Evolutionary conservation across 2,797 vertebrate genomes (phyloP).

Genomic region (Melanotaenia trifasciata): DNA sequence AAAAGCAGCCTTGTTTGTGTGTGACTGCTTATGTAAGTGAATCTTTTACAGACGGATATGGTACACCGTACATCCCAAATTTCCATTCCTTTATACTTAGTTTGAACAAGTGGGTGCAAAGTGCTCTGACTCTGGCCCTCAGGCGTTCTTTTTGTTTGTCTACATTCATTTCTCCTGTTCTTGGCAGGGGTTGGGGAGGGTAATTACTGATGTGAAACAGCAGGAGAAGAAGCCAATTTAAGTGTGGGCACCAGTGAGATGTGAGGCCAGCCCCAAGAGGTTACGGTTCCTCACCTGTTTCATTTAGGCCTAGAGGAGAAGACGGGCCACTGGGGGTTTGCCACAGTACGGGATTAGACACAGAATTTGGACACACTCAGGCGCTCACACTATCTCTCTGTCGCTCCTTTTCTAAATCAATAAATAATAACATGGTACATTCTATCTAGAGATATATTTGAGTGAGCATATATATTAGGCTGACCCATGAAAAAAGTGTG

Average conservation of each 20-base stretch:
- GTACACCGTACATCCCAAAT: constrained; percentile 16
- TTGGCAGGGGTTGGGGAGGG: constrained; percentile 53
- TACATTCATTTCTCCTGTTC: constrained; percentile 61
- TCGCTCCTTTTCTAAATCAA: constrained; percentile 60
- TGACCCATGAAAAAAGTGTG: constrained; percentile 35
- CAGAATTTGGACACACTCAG: constrained; percentile 61
- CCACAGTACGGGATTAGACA: constrained; percentile 69
- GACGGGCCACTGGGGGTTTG: constrained; percentile 55
- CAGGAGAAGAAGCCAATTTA: constrained; percentile 77
- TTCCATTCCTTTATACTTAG: constrained; percentile 27
- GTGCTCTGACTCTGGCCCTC: constrained; percentile 44
- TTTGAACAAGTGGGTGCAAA: constrained; percentile 58
- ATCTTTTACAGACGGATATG: constrained; percentile 9
- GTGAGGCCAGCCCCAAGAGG: constrained; percentile 64
- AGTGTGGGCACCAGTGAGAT: constrained; percentile 66
- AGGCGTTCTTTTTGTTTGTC: constrained; percentile 68
- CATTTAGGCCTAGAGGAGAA: constrained; percentile 65
- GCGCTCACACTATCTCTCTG: constrained; percentile 32
- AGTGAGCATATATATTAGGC: constrained; percentile 37
- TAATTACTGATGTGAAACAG: constrained; percentile 77
- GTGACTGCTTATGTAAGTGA: neutral
- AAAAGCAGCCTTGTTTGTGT: neutral
- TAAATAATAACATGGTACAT: constrained; percentile 62
- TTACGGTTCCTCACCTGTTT: constrained; percentile 71
- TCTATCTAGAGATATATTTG: constrained; percentile 47